phyloP scores from a whole-genome alignment of 2,113 vertebrate species.

The Paralichthys olivaceus region DNA sequence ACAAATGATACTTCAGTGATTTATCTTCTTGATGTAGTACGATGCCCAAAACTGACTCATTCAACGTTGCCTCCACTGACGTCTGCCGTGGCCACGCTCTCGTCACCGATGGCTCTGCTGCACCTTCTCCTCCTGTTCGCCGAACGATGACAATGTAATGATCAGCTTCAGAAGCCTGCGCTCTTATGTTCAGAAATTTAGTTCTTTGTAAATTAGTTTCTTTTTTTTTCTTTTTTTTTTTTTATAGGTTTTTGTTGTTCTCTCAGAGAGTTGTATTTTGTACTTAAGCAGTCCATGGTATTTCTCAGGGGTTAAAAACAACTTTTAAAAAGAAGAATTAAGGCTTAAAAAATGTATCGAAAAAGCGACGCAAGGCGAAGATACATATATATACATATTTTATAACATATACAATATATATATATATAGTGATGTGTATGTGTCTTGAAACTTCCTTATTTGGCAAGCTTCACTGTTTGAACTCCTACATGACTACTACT shows the following conservation, averaged over 20 bases:
- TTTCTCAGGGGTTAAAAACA: slow-evolving; percentile 82
- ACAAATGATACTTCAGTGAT: too few relatives aligned
- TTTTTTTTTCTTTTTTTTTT: slow-evolving; percentile 41
- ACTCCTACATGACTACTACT: slow-evolving; percentile 72
- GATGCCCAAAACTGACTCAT: too few relatives aligned
- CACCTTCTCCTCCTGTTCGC: slow-evolving; percentile 14
- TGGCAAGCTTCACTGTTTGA: slow-evolving; percentile 72
- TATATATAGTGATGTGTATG: slow-evolving; percentile 64
- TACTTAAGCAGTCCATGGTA: slow-evolving; percentile 75
- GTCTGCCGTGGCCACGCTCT: slow-evolving; percentile 41
- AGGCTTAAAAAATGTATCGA: slow-evolving; percentile 66
- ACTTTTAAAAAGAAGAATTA: slow-evolving; percentile 53
- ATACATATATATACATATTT: slow-evolving; percentile 63
- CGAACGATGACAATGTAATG: slow-evolving; percentile 48
- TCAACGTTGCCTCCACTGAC: too few relatives aligned
- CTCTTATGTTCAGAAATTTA: slow-evolving; percentile 49
- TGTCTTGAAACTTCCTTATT: slow-evolving; percentile 69
- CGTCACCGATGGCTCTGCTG: slow-evolving; percentile 33
- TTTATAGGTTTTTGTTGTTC: slow-evolving; percentile 44
- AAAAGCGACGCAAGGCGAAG: slow-evolving; percentile 65
- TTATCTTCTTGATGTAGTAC: too few relatives aligned
- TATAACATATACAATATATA: slow-evolving; percentile 63
- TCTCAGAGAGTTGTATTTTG: slow-evolving; percentile 76
- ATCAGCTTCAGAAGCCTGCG: slow-evolving; percentile 65
- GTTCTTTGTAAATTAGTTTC: slow-evolving; percentile 63